A percentile compares a stretch with the other conserved stretches of the same genome.
Conservation (phyloP, 2,888 invertebrate genomes). For the Chrysodeixis includens region DNA sequence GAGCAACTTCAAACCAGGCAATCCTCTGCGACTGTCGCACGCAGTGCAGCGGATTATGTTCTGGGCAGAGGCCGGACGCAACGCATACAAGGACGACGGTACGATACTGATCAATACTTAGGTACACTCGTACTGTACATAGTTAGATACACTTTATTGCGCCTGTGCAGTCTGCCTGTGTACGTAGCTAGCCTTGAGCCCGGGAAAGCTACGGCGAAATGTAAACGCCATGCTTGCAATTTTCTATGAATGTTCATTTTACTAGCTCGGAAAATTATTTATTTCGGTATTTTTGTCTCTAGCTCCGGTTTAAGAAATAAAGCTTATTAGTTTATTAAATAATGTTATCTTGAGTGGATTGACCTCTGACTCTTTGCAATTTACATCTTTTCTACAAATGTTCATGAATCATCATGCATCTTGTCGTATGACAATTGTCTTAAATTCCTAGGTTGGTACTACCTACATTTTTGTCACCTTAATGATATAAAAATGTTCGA, state of each 20-base stretch:
- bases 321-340: no score
- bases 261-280: no score
- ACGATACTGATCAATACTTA: constrained; percentile 18
- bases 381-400: no score
- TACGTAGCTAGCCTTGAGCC: neutral
- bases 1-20: constrained; percentile 52
- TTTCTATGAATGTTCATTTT: neutral
- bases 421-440: no score
- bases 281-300: neutral
- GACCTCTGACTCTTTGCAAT: no score
- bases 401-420: no score
- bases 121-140: neutral
- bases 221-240: neutral
- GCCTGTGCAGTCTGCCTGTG: constrained; percentile 2
- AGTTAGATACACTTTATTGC: neutral
- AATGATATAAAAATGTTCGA: no score
- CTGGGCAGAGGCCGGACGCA: constrained; percentile 85
- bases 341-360: no score
- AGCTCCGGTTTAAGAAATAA: no score
- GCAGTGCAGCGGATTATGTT: constrained; percentile 85
- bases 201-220: neutral
- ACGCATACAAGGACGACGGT: constrained; percentile 88
- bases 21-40: constrained; percentile 73
- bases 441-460: no score
- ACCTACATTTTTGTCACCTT: no score